Conservation (phyloP, 2,113 vertebrate species). For the Tachysurus fulvidraco region DNA sequence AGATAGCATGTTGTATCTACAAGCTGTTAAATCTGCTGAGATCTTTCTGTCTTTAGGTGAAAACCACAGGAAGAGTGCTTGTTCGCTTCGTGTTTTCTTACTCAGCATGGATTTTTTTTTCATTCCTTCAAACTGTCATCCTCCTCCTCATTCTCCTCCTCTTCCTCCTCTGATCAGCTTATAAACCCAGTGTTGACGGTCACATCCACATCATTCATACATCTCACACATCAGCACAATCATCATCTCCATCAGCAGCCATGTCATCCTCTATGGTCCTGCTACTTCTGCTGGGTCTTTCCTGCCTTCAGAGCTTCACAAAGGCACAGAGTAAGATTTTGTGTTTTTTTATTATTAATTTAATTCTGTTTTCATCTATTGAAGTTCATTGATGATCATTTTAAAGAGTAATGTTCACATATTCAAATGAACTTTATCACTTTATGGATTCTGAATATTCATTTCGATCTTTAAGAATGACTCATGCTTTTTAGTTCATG, state of each 20-base stretch:
- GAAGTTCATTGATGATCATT: too few species aligned
- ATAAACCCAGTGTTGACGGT: neutral
- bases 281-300: neutral
- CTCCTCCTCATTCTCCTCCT: neutral
- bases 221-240: neutral
- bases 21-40: neutral
- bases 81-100: neutral
- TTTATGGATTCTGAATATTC: too few species aligned
- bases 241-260: neutral
- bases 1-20: too few species aligned
- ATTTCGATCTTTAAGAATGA: too few species aligned
- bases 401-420: too few species aligned
- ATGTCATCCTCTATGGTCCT: neutral
- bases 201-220: neutral
- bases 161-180: neutral
- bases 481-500: too few species aligned
- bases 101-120: neutral
- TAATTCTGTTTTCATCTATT: too few species aligned
- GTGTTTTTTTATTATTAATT: too few species aligned
- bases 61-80: neutral
- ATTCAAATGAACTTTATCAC: too few species aligned
- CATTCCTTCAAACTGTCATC: too few species aligned
- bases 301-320: slow-evolving; percentile 2
- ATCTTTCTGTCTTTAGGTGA: neutral
- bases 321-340: neutral